A percentile compares a stretch with the other conserved stretches of the same genome.
Evolutionary conservation across 2,797 vertebrate species (phyloP).

Genomic region (Agapornis canus): DNA sequence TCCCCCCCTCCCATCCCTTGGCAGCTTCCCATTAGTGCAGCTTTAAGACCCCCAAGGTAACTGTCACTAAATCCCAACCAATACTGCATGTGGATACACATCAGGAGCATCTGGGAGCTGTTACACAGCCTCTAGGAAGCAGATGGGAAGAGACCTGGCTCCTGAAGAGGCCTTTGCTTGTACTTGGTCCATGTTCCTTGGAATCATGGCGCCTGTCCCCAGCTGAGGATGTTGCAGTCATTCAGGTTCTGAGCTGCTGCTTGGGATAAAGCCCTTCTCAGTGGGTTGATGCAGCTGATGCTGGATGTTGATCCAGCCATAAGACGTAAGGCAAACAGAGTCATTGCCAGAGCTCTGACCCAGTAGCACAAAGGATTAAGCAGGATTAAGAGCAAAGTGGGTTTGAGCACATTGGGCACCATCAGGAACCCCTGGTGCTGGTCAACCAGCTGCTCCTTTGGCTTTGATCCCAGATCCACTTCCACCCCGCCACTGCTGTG

Average conservation of each 20-base stretch:
- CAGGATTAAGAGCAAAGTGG: not conserved
- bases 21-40: not conserved
- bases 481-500: accelerated
- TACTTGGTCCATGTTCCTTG: accelerated
- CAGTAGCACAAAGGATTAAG: not conserved
- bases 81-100: not conserved
- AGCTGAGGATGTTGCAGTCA: accelerated
- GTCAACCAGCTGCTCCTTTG: not conserved
- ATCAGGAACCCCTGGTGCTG: not conserved
- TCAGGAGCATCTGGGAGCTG: not conserved
- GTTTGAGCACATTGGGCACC: not conserved
- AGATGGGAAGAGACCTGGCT: not conserved
- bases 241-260: not conserved
- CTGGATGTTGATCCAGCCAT: not conserved
- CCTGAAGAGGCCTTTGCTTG: not conserved
- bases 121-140: not conserved
- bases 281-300: accelerated
- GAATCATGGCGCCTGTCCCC: accelerated
- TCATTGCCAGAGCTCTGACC: not conserved
- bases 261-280: not conserved
- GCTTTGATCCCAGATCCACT: not conserved
- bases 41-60: not conserved
- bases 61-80: not conserved
- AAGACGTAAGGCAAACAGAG: not conserved
- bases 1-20: not conserved